phyloP scores from a whole-genome alignment of 2,888 invertebrate genomes.

The Cheiracanthium punctorium region DNA sequence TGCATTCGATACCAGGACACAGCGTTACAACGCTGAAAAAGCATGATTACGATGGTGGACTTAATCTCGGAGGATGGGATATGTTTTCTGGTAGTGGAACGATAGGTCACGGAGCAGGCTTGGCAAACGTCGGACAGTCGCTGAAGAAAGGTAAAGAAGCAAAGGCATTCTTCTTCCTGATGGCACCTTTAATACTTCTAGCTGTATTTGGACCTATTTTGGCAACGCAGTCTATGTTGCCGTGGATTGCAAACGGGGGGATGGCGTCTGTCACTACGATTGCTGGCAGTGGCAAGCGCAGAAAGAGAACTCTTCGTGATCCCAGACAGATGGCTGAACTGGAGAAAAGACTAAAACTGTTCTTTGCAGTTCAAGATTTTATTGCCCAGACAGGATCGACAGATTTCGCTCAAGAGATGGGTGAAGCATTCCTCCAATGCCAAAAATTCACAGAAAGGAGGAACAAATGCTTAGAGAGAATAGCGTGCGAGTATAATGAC shows the following conservation, averaged over 20 bases:
- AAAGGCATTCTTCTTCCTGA: constrained; percentile 45
- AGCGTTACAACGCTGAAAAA: constrained; percentile 15
- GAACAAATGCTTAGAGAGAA: constrained; percentile 49
- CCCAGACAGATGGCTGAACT: constrained; percentile 30
- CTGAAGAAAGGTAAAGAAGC: constrained; percentile 50
- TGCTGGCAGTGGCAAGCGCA: constrained; percentile 24
- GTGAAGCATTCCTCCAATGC: constrained; percentile 39
- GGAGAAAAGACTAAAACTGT: constrained; percentile 43
- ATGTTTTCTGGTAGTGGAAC: constrained; percentile 2
- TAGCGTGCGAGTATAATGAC: constrained; percentile 51
- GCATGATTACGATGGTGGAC: constrained; percentile 31
- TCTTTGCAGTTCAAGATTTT: constrained; percentile 54
- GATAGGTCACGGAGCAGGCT: background rate
- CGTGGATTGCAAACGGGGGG: constrained; percentile 47
- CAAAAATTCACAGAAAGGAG: constrained; percentile 41
- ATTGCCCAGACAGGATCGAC: constrained; percentile 38
- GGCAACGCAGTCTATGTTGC: constrained; percentile 55
- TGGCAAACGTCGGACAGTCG: background rate
- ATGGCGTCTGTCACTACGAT: constrained; percentile 37
- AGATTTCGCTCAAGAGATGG: constrained; percentile 35
- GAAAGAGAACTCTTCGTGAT: background rate
- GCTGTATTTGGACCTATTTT: constrained; percentile 57
- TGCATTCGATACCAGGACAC: background rate
- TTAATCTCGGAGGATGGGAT: constrained; percentile 45
- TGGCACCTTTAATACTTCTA: constrained; percentile 53